A percentile compares a stretch with the other conserved stretches of the same genome.
Evolutionary conservation across 1,140 invertebrate genomes (phyloP).

Genomic region (Luehdorfia chinensis): DNA sequence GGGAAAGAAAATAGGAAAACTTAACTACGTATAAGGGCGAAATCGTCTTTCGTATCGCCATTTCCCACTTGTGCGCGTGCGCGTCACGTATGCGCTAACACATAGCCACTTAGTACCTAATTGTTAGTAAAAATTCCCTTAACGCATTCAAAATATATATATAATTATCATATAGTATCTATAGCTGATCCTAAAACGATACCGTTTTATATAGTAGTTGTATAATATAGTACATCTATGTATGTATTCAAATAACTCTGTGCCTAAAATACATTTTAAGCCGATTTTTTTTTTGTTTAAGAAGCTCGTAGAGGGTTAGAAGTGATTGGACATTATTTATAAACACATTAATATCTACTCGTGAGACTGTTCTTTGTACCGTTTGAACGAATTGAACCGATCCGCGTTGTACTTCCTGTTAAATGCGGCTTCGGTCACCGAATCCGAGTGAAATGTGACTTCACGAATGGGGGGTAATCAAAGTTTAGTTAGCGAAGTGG

Average conservation of each 20-base stretch:
- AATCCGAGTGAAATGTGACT: no score
- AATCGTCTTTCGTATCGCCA: slow-evolving; percentile 20
- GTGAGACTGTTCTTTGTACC: slow-evolving; percentile 39
- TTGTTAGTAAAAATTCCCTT: slow-evolving; percentile 75
- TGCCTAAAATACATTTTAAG: slow-evolving; percentile 74
- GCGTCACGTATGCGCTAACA: slow-evolving; percentile 39
- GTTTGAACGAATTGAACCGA: slow-evolving; percentile 36
- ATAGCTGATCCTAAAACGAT: slow-evolving; percentile 58
- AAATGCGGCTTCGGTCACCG: no score
- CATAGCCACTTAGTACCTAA: slow-evolving; percentile 66
- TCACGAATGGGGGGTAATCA: background rate
- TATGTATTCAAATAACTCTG: slow-evolving; percentile 66
- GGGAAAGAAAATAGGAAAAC: slow-evolving; percentile 27
- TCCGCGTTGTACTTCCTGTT: slow-evolving; percentile 40
- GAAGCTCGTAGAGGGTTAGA: slow-evolving; percentile 66
- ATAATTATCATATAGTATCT: slow-evolving; percentile 47
- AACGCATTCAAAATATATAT: slow-evolving; percentile 72
- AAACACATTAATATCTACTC: slow-evolving; percentile 31
- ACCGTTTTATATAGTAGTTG: slow-evolving; percentile 56
- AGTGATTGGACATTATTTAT: slow-evolving; percentile 52
- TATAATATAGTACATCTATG: slow-evolving; percentile 70
- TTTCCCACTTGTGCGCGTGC: slow-evolving; percentile 31
- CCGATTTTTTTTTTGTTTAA: slow-evolving; percentile 49
- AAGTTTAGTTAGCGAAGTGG: background rate
- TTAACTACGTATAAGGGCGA: slow-evolving; percentile 31